Evolutionary conservation across 2,113 vertebrate genomes (phyloP).

Genomic region (Apodemus speciosus): DNA sequence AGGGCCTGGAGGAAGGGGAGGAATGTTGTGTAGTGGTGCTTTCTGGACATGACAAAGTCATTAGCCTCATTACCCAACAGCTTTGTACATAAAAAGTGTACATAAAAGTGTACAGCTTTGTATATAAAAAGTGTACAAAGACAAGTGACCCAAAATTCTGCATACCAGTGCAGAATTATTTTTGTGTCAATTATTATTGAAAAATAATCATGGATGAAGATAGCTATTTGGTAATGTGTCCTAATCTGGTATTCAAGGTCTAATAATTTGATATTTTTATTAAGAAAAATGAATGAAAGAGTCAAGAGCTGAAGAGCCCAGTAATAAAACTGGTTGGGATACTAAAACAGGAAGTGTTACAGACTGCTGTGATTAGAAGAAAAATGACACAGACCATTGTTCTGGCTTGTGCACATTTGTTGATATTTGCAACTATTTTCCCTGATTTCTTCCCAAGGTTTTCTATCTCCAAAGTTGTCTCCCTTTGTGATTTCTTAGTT

Average conservation of each 20-base stretch:
- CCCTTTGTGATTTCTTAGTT: too few species aligned
- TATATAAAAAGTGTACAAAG: not conserved
- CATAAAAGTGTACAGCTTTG: not conserved
- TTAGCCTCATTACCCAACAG: not conserved
- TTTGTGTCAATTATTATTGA: not conserved
- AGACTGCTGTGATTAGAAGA: not conserved
- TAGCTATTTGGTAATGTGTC: not conserved
- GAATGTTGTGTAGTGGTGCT: not conserved
- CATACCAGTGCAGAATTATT: not conserved
- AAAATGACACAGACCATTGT: not conserved
- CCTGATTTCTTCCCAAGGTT: too few species aligned
- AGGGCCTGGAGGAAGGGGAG: too few species aligned
- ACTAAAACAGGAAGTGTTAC: conserved; percentile 20
- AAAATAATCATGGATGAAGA: conserved; percentile 3
- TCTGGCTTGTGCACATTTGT: not conserved
- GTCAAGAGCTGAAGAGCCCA: not conserved
- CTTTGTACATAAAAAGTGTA: not conserved
- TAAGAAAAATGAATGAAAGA: conserved; percentile 29
- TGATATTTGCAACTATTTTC: too few species aligned
- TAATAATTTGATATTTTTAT: conserved; percentile 15
- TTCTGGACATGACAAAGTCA: not conserved
- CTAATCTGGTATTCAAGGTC: not conserved
- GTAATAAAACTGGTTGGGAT: not conserved
- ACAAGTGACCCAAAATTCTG: too few species aligned
- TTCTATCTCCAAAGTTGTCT: too few species aligned